Percentiles rank a stretch among this genome's conserved stretches.
These are phyloP conservation scores for Lottia scabra DNA, from an alignment of 2,888 invertebrate genomes.

Conservation along the genomic window DNA sequence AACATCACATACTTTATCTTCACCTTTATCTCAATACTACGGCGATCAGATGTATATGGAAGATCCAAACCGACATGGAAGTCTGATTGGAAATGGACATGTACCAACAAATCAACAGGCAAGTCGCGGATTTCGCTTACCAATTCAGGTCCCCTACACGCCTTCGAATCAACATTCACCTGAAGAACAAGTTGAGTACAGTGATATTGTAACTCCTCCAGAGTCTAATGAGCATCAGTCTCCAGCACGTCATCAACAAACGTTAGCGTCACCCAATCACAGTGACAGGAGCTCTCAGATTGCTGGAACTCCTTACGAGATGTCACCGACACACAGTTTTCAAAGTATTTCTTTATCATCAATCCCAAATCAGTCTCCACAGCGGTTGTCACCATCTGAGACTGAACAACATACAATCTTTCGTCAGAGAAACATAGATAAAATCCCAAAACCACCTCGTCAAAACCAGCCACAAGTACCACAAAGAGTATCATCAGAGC, in stretches of 20 bases:
- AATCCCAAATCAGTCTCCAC: not conserved
- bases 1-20: not conserved
- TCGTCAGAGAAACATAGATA: not conserved
- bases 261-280: not conserved
- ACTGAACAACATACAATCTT: not conserved
- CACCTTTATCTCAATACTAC: not conserved
- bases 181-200: not conserved
- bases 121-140: not conserved
- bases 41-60: constrained; percentile 1
- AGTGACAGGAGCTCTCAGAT: not conserved
- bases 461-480: not conserved
- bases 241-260: not conserved
- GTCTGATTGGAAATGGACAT: not conserved
- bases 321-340: not conserved
- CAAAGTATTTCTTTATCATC: not conserved
- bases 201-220: not conserved
- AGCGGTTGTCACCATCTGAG: not conserved
- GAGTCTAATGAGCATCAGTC: not conserved
- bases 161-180: not conserved
- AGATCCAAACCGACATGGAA: not conserved
- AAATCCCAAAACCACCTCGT: not conserved
- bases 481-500: not conserved
- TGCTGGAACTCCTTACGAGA: not conserved
- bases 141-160: not conserved
- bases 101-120: not conserved